Evolutionary conservation across 2,797 vertebrate genomes (phyloP).

Genomic region (Pempheris klunzingeri): DNA sequence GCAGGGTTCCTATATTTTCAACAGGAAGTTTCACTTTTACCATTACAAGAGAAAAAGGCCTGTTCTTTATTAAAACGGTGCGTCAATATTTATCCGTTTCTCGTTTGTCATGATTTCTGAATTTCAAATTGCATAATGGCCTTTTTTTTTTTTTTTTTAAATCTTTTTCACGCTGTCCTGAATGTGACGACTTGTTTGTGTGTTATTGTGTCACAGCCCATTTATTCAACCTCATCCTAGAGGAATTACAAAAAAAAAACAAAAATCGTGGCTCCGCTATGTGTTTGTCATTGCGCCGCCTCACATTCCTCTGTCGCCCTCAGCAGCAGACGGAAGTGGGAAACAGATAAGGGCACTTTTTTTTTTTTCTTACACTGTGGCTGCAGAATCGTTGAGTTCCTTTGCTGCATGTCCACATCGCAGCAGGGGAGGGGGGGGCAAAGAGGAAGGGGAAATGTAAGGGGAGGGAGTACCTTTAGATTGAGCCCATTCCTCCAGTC

Average conservation of each 20-base stretch:
- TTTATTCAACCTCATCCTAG: slow-evolving; percentile 37
- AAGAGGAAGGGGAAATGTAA: slow-evolving; percentile 17
- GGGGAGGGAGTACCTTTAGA: slow-evolving; percentile 26
- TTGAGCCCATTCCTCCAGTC: slow-evolving; percentile 42
- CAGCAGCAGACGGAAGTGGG: slow-evolving; percentile 58
- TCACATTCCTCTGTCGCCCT: slow-evolving; percentile 70
- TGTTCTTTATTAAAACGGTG: too few species aligned
- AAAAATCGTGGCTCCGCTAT: slow-evolving; percentile 29
- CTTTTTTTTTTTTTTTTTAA: too few species aligned
- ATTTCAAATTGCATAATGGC: not conserved
- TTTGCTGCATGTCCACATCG: slow-evolving; percentile 41
- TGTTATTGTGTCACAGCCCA: slow-evolving; percentile 50
- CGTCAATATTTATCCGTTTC: too few species aligned
- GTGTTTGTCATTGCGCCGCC: slow-evolving; percentile 60
- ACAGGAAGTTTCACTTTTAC: too few species aligned
- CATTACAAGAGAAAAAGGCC: too few species aligned
- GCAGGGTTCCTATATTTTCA: too few species aligned
- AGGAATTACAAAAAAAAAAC: slow-evolving; percentile 66
- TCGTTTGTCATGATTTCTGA: not conserved
- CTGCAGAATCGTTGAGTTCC: slow-evolving; percentile 39
- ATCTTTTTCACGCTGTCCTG: not conserved
- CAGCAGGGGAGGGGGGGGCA: slow-evolving; percentile 31
- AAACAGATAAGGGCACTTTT: slow-evolving; percentile 74
- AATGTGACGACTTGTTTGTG: not conserved
- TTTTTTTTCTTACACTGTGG: slow-evolving; percentile 48